phyloP scores from a whole-genome alignment of 2,888 invertebrate genomes.

The Cheiracanthium punctorium region DNA sequence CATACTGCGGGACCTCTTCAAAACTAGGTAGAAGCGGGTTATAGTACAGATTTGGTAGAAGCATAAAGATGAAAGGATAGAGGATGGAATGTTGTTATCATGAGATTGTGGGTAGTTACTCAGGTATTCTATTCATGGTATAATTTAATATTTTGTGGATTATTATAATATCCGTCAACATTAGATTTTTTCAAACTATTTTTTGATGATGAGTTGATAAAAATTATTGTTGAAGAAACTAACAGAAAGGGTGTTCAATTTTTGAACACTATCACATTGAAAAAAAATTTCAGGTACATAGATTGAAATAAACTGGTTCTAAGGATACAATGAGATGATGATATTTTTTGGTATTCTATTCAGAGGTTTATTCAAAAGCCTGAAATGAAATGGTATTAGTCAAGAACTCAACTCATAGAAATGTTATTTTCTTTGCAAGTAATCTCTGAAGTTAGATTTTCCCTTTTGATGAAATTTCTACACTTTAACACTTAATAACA shows the following conservation, averaged over 20 bases:
- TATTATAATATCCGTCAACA: no score
- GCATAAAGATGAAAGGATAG: no score
- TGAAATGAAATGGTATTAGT: conserved; percentile 12
- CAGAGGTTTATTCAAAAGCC: conserved; percentile 37
- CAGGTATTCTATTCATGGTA: no score
- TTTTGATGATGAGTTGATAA: conserved; percentile 3
- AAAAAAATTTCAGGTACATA: neutral
- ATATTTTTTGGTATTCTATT: neutral
- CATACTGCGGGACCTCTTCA: no score
- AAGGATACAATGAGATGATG: neutral
- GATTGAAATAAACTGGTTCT: neutral
- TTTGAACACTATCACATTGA: neutral
- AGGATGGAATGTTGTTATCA: no score
- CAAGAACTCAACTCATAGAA: neutral
- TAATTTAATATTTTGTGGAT: no score
- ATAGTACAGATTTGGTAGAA: no score
- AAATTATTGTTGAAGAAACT: conserved; percentile 10
- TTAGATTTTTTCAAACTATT: conserved; percentile 15
- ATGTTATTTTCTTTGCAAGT: neutral
- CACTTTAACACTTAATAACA: conserved; percentile 35
- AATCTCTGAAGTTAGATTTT: conserved; percentile 1
- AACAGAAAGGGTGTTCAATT: neutral
- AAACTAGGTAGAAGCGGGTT: no score
- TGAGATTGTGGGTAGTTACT: no score
- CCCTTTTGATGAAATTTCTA: conserved; percentile 22